Evolutionary conservation across 2,113 vertebrate genomes (phyloP).

Genomic region (Arvicanthis niloticus): DNA sequence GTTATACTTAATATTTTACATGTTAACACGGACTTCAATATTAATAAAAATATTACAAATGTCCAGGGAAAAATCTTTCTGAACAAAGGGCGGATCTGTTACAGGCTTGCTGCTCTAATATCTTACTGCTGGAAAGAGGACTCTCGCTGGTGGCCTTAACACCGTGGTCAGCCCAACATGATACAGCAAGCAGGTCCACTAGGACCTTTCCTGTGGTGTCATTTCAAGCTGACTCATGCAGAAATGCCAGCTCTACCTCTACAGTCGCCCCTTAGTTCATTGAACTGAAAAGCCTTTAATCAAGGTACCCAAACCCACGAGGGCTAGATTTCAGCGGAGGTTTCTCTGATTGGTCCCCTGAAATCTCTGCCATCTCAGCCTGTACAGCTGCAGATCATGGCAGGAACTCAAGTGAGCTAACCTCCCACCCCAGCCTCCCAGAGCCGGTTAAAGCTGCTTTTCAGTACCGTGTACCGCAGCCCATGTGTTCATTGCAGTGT

Average conservation of each 20-base stretch:
- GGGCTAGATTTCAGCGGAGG: constrained; percentile 38
- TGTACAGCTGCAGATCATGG: constrained; percentile 63
- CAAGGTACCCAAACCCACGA: neutral
- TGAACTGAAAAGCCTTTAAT: constrained; percentile 33
- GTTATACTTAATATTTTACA: neutral
- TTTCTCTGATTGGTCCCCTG: constrained; percentile 19
- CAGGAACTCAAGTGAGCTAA: constrained; percentile 80
- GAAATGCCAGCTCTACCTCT: constrained; percentile 2
- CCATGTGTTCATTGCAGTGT: neutral
- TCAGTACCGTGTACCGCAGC: constrained; percentile 38
- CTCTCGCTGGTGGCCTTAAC: neutral
- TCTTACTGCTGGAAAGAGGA: neutral
- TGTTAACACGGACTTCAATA: neutral
- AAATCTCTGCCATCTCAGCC: constrained; percentile 69
- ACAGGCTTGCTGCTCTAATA: neutral
- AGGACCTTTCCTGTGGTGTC: neutral
- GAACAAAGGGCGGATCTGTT: neutral
- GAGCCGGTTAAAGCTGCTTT: constrained; percentile 78
- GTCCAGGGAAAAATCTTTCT: neutral
- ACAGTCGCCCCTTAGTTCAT: neutral
- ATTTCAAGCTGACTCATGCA: neutral
- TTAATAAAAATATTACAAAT: constrained; percentile 28
- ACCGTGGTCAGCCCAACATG: neutral
- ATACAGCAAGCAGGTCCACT: neutral
- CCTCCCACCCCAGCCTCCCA: constrained; percentile 58